A percentile compares a stretch with the other conserved stretches of the same genome.
These are phyloP conservation scores for Pontoporia blainvillei DNA, from an alignment of 2,113 vertebrate species.

Conservation along the genomic window DNA sequence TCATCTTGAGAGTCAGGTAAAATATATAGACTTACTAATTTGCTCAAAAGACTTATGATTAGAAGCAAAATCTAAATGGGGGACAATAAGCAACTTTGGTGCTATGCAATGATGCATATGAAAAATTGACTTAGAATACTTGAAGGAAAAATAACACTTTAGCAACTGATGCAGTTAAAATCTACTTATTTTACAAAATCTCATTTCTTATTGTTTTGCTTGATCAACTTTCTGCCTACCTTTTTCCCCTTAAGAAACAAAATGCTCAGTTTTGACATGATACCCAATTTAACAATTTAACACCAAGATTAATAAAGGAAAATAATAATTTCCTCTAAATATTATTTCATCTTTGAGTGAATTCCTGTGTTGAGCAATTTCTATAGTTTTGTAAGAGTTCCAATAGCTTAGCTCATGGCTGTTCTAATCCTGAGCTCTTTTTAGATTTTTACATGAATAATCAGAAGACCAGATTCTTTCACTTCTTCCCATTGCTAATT, in stretches of 20 bases:
- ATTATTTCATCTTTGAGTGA: conserved; percentile 41
- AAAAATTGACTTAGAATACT: conserved; percentile 22
- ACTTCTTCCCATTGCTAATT: background rate
- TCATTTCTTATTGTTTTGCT: conserved; percentile 55
- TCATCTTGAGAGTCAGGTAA: background rate
- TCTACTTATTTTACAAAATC: conserved; percentile 54
- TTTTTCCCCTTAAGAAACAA: conserved; percentile 50
- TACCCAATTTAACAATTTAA: conserved; percentile 27
- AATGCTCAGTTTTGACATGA: conserved; percentile 21
- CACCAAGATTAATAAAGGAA: conserved; percentile 40
- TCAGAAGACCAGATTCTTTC: background rate
- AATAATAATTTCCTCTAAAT: conserved; percentile 51
- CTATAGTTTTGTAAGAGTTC: background rate
- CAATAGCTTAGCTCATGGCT: background rate
- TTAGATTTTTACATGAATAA: background rate
- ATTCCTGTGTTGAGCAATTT: conserved; percentile 26
- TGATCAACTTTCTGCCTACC: conserved; percentile 34
- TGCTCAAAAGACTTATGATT: background rate
- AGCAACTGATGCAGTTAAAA: conserved; percentile 54
- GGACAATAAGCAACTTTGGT: background rate
- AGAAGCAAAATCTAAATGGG: background rate
- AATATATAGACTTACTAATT: background rate
- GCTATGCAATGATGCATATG: background rate
- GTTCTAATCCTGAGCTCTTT: background rate
- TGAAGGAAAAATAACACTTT: conserved; percentile 24